These are phyloP conservation scores for Berghia stephanieae DNA, from an alignment of 1,140 invertebrate species.

Conservation along the genomic window DNA sequence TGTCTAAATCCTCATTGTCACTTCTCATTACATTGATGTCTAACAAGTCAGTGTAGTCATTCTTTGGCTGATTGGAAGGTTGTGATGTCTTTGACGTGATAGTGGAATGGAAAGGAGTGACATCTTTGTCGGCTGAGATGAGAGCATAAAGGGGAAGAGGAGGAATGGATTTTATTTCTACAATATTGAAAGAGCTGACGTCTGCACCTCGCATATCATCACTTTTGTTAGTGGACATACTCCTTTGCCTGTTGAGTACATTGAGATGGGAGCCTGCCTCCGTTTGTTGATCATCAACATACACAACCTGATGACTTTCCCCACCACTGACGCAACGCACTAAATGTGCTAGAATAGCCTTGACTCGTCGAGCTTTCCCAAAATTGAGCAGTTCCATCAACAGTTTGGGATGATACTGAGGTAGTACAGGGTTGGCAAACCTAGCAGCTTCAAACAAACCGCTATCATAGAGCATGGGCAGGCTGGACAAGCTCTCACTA, in stretches of 20 bases:
- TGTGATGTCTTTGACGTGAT: slow-evolving; percentile 29
- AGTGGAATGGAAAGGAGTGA: slow-evolving; percentile 65
- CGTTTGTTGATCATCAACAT: slow-evolving; percentile 22
- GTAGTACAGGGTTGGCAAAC: slow-evolving; percentile 93
- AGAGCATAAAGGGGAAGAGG: slow-evolving; percentile 96
- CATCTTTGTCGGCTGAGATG: slow-evolving; percentile 86
- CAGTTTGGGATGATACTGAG: slow-evolving; percentile 99
- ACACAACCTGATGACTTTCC: slow-evolving; percentile 46
- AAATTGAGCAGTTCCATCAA: slow-evolving; percentile 98
- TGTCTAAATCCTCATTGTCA: slow-evolving; percentile 65
- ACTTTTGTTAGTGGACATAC: slow-evolving; percentile 39
- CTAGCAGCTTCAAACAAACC: slow-evolving; percentile 96
- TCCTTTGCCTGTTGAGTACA: slow-evolving; percentile 25
- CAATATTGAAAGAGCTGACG: slow-evolving; percentile 89
- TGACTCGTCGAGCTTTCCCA: slow-evolving; percentile 88
- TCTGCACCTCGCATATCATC: slow-evolving; percentile 73
- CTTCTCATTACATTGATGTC: slow-evolving; percentile 63
- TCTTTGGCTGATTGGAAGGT: slow-evolving; percentile 23
- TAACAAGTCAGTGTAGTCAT: slow-evolving; percentile 89
- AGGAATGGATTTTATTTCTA: slow-evolving; percentile 95
- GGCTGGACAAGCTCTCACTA: slow-evolving; percentile 56
- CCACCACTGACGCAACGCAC: slow-evolving; percentile 72
- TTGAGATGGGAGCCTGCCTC: background rate
- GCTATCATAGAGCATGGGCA: slow-evolving; percentile 74
- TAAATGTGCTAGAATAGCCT: slow-evolving; percentile 96